Conservation (phyloP, 1,140 invertebrate species). For the Formica selysi region DNA sequence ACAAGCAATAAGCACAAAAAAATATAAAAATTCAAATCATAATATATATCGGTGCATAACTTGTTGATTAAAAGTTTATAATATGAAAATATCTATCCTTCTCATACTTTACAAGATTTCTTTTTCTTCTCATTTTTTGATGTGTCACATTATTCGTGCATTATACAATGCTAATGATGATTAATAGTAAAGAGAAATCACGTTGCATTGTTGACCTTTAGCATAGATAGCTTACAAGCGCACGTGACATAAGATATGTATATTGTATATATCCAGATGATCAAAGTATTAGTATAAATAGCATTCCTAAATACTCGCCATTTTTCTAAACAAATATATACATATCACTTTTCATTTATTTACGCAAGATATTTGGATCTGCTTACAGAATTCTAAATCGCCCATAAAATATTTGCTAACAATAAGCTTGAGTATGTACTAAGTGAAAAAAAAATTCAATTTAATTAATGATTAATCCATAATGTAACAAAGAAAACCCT, state of each 20-base stretch:
- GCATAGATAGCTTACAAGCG: background rate
- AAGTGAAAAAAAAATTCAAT: too few species aligned
- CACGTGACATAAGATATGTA: slow-evolving; percentile 16
- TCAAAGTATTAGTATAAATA: slow-evolving; percentile 15
- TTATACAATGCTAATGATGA: slow-evolving; percentile 46
- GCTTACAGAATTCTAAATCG: too few species aligned
- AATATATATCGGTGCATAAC: background rate
- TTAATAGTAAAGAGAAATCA: slow-evolving; percentile 50
- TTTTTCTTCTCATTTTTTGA: background rate
- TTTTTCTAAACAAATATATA: slow-evolving; percentile 9
- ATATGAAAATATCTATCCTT: background rate
- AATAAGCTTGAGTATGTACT: too few species aligned
- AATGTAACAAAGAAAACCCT: too few species aligned
- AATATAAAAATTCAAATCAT: too few species aligned
- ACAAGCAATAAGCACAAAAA: too few species aligned
- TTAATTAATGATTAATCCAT: too few species aligned
- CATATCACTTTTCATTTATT: background rate
- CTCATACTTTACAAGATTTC: background rate
- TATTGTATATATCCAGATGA: background rate
- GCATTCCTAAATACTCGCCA: background rate
- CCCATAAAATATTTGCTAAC: too few species aligned
- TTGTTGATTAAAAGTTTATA: background rate
- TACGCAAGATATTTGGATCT: background rate
- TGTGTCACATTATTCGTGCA: background rate
- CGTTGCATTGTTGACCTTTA: slow-evolving; percentile 37